phyloP scores from a whole-genome alignment of 2,797 vertebrate species.

The Etheostoma perlongum region DNA sequence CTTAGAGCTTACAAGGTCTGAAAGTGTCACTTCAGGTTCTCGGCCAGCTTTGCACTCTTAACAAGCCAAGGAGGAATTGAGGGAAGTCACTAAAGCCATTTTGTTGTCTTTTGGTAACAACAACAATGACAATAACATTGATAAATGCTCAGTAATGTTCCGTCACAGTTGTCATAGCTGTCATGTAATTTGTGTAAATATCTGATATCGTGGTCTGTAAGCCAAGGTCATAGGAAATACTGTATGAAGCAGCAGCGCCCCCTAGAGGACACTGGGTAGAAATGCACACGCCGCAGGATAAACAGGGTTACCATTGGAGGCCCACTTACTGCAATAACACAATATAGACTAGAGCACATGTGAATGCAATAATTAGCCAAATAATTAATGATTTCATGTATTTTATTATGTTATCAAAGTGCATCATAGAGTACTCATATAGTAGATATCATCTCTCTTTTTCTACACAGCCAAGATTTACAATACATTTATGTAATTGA shows the following conservation, averaged over 20 bases:
- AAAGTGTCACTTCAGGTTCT: constrained; percentile 76
- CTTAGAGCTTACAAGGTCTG: constrained; percentile 73
- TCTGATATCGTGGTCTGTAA: constrained; percentile 47
- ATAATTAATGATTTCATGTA: constrained; percentile 56
- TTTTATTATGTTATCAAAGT: constrained; percentile 71
- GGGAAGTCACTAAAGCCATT: constrained; percentile 77
- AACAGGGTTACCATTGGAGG: constrained; percentile 63
- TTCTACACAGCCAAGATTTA: constrained; percentile 72
- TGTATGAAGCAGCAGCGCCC: constrained; percentile 62
- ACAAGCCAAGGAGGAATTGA: constrained; percentile 79
- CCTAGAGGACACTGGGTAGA: constrained; percentile 61
- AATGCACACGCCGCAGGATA: constrained; percentile 52
- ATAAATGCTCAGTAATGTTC: constrained; percentile 45
- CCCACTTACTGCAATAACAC: constrained; percentile 72
- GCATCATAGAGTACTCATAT: constrained; percentile 50
- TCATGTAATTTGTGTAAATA: constrained; percentile 62
- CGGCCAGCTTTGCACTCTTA: constrained; percentile 84
- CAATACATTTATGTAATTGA: constrained; percentile 52
- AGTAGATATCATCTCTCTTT: constrained; percentile 59
- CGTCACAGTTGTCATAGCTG: constrained; percentile 39
- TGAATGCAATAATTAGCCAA: constrained; percentile 80
- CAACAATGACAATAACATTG: constrained; percentile 44
- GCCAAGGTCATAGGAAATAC: constrained; percentile 68
- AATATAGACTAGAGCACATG: constrained; percentile 64
- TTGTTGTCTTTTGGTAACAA: constrained; percentile 67